A percentile compares a stretch with the other conserved stretches of the same genome.
Conservation (phyloP, 2,888 invertebrate species). For the Pachymerium ferrugineum region DNA sequence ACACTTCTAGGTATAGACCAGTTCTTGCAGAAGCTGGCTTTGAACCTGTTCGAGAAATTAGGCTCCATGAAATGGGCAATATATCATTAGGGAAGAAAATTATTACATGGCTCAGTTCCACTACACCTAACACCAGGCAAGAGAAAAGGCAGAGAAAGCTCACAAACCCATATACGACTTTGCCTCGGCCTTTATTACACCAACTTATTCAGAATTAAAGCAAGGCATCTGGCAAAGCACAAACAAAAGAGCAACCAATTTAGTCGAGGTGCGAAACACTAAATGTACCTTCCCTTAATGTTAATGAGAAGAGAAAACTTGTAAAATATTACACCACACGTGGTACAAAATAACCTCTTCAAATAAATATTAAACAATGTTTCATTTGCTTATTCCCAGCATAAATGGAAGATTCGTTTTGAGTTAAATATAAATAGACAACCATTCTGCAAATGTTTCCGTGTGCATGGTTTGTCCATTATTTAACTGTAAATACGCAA, state of each 20-base stretch:
- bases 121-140: slow-evolving; percentile 3
- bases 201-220: slow-evolving; percentile 7
- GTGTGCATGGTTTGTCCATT: too few relatives aligned
- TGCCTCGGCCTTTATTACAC: slow-evolving; percentile 3
- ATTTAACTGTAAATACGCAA: too few relatives aligned
- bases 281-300: neutral
- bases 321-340: neutral
- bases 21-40: neutral
- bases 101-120: slow-evolving; percentile 5
- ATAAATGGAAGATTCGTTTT: too few relatives aligned
- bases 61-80: neutral
- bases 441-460: too few relatives aligned
- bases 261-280: neutral
- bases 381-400: too few relatives aligned
- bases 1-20: neutral
- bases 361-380: neutral
- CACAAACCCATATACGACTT: neutral
- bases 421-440: too few relatives aligned
- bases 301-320: neutral
- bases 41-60: slow-evolving; percentile 2
- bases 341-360: neutral
- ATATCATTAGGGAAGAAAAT: neutral
- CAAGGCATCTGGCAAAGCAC: slow-evolving; percentile 17
- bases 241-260: slow-evolving; percentile 15
- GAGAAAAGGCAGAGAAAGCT: slow-evolving; percentile 17